Evolutionary conservation across 53 echinoderm and acorn worm species (phyloP).

Genomic region (Apostichopus leukothele): DNA sequence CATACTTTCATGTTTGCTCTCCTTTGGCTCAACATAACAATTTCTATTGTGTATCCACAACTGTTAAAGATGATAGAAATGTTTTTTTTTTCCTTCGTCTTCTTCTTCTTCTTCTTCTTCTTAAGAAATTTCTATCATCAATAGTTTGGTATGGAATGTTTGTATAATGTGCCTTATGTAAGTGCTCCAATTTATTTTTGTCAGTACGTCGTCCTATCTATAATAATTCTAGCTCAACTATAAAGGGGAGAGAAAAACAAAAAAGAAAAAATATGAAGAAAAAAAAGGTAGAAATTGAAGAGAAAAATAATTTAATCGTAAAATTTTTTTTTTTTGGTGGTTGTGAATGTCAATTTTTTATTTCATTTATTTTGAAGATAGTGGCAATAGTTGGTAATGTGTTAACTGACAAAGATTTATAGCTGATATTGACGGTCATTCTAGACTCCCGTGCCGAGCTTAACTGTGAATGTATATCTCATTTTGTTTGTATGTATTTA

Average conservation of each 20-base stretch:
- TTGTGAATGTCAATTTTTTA: neutral
- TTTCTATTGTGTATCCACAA: neutral
- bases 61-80: neutral
- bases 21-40: too few species aligned
- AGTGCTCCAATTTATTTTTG: neutral
- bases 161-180: constrained; percentile 38
- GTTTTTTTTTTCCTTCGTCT: neutral
- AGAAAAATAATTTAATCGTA: neutral
- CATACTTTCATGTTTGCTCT: too few species aligned
- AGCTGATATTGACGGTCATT: too few species aligned
- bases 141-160: neutral
- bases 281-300: neutral
- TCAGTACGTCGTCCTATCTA: neutral
- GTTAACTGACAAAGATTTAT: too few species aligned
- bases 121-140: neutral
- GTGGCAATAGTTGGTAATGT: too few species aligned
- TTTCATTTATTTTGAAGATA: too few species aligned
- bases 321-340: neutral
- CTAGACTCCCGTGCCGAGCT: too few species aligned
- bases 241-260: too few species aligned
- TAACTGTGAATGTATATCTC: too few species aligned
- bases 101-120: too few species aligned
- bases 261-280: too few species aligned
- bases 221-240: neutral
- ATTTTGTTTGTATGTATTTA: too few species aligned